Conservation (phyloP, 1,140 invertebrate species). For the Dufourea novaeangliae region DNA sequence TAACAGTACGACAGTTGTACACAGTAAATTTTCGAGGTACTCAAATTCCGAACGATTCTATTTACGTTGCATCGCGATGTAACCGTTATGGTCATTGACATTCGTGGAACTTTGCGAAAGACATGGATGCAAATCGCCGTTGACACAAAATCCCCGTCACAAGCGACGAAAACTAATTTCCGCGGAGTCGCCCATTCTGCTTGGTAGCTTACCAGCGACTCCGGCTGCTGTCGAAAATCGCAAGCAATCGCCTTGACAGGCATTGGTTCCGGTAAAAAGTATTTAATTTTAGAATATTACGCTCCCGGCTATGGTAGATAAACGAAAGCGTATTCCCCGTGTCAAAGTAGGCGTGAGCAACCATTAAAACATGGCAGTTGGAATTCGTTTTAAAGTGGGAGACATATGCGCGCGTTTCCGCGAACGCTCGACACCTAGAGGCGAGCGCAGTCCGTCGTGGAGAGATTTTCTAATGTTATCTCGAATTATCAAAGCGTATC, state of each 20-base stretch:
- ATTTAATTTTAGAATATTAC: slow-evolving; percentile 24
- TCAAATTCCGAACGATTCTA: slow-evolving; percentile 46
- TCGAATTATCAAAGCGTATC: slow-evolving; percentile 37
- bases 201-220: background rate
- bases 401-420: slow-evolving; percentile 13
- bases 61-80: slow-evolving; percentile 47
- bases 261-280: background rate
- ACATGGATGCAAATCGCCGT: slow-evolving; percentile 34
- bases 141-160: slow-evolving; percentile 5
- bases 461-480: slow-evolving; percentile 28
- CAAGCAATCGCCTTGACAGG: background rate
- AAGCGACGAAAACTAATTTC: background rate
- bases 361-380: no score
- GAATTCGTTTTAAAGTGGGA: background rate
- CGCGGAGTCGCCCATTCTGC: background rate
- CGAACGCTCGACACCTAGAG: background rate
- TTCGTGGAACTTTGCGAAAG: slow-evolving; percentile 36
- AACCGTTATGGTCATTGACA: slow-evolving; percentile 56
- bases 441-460: no score
- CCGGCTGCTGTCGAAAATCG: background rate
- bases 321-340: background rate
- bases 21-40: slow-evolving; percentile 15
- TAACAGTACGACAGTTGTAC: background rate
- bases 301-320: background rate
- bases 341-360: background rate